Evolutionary conservation across 2,888 invertebrate genomes (phyloP).

Genomic region (Acholoe squamosa): DNA sequence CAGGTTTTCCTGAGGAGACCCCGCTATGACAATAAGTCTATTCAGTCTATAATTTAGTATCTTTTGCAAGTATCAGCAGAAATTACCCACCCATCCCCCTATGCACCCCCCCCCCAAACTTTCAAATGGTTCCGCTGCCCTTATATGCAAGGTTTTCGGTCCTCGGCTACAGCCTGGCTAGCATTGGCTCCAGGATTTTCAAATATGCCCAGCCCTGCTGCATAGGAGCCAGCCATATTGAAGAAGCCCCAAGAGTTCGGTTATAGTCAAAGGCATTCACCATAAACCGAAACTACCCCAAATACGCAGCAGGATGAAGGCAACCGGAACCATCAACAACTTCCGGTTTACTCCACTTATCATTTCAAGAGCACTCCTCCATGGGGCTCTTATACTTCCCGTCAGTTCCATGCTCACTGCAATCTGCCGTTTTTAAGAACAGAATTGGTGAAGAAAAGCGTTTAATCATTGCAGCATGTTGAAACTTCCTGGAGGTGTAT

Average conservation of each 20-base stretch:
- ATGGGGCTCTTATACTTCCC: not conserved
- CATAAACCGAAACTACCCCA: constrained; percentile 78
- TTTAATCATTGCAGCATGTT: too few relatives aligned
- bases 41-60: too few relatives aligned
- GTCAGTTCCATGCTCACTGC: not conserved
- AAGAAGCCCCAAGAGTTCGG: not conserved
- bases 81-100: too few relatives aligned
- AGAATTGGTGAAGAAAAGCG: too few relatives aligned
- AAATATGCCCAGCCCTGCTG: not conserved
- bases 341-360: constrained; percentile 73
- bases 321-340: constrained; percentile 77
- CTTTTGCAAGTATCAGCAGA: too few relatives aligned
- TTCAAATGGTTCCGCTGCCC: too few relatives aligned
- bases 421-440: not conserved
- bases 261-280: constrained; percentile 69
- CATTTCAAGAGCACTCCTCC: constrained; percentile 11
- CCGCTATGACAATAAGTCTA: too few relatives aligned
- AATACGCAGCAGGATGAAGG: constrained; percentile 76
- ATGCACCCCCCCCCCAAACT: too few relatives aligned
- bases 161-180: not conserved
- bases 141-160: too few relatives aligned
- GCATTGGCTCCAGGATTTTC: not conserved
- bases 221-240: constrained; percentile 22
- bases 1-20: too few relatives aligned
- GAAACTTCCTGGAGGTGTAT: too few relatives aligned